Conservation (phyloP, 2,797 vertebrate species). For the Scarus forsteni region DNA sequence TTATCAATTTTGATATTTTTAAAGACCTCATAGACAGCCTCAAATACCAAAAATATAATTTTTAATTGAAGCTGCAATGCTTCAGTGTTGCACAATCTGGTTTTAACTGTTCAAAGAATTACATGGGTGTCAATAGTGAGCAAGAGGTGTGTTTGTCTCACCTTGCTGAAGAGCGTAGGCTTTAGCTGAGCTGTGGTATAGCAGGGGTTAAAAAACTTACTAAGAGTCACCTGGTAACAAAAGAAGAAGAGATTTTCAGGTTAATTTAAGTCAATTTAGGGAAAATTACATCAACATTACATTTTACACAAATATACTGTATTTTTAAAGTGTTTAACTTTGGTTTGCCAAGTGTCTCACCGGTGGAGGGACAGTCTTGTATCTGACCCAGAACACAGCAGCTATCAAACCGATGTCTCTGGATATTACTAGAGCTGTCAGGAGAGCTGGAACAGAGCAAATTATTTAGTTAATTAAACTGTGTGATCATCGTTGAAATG, state of each 20-base stretch:
- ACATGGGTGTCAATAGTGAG: not conserved
- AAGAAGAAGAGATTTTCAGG: not conserved
- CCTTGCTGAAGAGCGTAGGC: constrained; percentile 98
- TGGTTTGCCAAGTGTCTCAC: constrained; percentile 80
- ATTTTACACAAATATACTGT: not conserved
- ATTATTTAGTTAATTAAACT: not conserved
- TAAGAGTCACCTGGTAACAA: constrained; percentile 89
- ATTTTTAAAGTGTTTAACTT: not conserved
- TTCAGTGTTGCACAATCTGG: not conserved
- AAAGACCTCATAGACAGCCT: no score
- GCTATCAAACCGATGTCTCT: constrained; percentile 93
- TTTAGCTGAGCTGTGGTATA: constrained; percentile 97
- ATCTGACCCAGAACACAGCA: constrained; percentile 96
- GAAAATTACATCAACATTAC: not conserved
- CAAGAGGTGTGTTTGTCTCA: constrained; percentile 58
- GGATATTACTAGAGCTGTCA: constrained; percentile 92
- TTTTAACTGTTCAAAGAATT: constrained; percentile 12
- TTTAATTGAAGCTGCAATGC: not conserved
- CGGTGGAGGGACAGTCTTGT: constrained; percentile 96
- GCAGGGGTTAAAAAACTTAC: constrained; percentile 98
- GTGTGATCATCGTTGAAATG: not conserved
- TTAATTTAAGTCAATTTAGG: not conserved
- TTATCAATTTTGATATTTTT: no score
- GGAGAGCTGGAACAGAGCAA: constrained; percentile 82
- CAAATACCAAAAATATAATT: no score